Base-by-base conservation (phyloP, 2,113 vertebrate species). In the Cinclus cinclus region DNA sequence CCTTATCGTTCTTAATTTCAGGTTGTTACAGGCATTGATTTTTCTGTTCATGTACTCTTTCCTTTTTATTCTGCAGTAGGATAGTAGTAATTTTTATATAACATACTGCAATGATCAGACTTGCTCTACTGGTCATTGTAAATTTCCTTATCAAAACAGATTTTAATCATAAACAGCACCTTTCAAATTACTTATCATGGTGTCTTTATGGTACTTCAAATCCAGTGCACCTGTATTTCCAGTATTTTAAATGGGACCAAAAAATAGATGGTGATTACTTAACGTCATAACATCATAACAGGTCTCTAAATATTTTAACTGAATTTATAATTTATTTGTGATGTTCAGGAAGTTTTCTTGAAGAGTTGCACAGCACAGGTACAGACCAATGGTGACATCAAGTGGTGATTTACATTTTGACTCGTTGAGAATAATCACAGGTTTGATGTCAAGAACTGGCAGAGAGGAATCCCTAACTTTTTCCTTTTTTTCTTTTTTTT, bases 361-460 rank as follows among this genome's bases (percentile, higher is more conserved):
- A 67, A 47, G 15, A 89, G 30, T 18, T 74, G 15, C 22, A 35
- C 14, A 74, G 13, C 17, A 31, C 12, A 86, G 80, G 33, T 73
- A 14, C 68, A 93, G 95, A 39, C 70, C 92, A 65, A 95, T 74
- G 94, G 93, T 92, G 96, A 94, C 98, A 97, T 92, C 98, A 94
- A 96, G 97, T 97, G 98, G 97, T 75, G 59, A 33, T 58, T 91
- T 74, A 73, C 16, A 80, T 84, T 79, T 90, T 60, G 9, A 24
- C 65, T 74, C 77, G 35, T 55, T 67, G 33, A 55, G 27, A 70
- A 30, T 18, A 91, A 76, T 28, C 33, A 35, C 25, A 31, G 31
- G 10, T 19, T 47, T 11, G 35, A 12, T 11, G 3, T 69, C 77
- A 53, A 33, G 31, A 83, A 53, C 7, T 9, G 19, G 4, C 25